phyloP scores from a whole-genome alignment of 2,113 vertebrate genomes.

The Theristicus caerulescens region DNA sequence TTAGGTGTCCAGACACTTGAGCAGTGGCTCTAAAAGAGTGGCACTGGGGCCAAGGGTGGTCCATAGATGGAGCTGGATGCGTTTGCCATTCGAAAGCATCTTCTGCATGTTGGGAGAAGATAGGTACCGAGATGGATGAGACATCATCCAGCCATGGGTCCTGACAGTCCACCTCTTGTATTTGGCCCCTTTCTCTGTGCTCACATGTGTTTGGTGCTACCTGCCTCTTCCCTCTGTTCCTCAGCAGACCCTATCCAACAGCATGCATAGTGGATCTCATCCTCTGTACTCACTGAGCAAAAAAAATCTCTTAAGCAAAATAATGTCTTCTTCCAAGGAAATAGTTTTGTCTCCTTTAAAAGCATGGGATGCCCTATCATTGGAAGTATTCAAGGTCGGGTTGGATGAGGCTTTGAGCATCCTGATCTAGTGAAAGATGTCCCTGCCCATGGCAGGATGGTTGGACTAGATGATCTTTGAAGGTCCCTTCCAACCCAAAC shows the following conservation, averaged over 20 bases:
- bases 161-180: not conserved
- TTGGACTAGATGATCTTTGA: not conserved
- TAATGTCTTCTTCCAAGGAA: not conserved
- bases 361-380: not conserved
- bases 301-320: not conserved
- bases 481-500: not conserved
- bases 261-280: not conserved
- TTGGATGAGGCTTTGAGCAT: not conserved
- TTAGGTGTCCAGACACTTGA: not conserved
- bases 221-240: not conserved
- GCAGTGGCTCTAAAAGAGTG: not conserved
- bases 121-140: not conserved
- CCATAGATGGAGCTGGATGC: not conserved
- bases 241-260: not conserved
- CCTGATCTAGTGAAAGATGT: not conserved
- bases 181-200: not conserved
- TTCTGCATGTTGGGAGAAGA: not conserved
- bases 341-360: not conserved
- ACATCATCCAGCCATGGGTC: not conserved
- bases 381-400: not conserved
- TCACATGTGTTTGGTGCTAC: not conserved
- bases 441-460: not conserved
- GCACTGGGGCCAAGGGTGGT: not conserved
- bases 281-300: not conserved
- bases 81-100: not conserved